Conservation (phyloP, 2,888 invertebrate genomes). For the Scrobipalpa atriplicella region DNA sequence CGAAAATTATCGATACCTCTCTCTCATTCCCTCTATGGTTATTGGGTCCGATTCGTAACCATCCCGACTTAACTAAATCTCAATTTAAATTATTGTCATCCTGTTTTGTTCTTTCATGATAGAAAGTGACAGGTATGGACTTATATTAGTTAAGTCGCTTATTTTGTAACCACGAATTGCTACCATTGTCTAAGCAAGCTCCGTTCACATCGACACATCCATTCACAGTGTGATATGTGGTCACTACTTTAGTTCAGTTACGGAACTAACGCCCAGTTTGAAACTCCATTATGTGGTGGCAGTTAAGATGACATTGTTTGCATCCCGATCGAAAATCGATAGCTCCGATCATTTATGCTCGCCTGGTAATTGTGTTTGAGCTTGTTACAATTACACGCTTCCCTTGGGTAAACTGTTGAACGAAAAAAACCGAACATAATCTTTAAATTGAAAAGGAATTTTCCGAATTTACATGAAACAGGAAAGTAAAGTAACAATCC, state of each 20-base stretch:
- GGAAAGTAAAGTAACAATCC: background rate
- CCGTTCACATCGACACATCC: background rate
- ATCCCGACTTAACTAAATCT: too few species aligned
- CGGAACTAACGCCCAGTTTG: conserved; percentile 21
- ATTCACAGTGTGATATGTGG: background rate
- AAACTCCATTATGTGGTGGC: conserved; percentile 47
- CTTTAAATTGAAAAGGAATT: background rate
- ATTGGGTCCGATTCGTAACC: too few species aligned
- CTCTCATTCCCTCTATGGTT: too few species aligned
- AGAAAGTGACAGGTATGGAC: too few species aligned
- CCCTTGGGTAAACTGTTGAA: background rate
- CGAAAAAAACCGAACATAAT: background rate
- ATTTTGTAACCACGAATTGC: too few species aligned
- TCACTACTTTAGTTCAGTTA: background rate
- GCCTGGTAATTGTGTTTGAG: conserved; percentile 16
- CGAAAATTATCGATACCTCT: too few species aligned
- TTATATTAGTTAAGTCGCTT: too few species aligned
- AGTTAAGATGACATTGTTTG: conserved; percentile 52
- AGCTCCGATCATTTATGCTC: conserved; percentile 2
- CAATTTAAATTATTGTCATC: too few species aligned
- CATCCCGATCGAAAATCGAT: conserved; percentile 48
- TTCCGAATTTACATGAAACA: too few species aligned
- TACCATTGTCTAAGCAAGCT: background rate
- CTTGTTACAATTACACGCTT: background rate
- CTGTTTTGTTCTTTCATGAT: too few species aligned